Conservation (phyloP, 37 sponge, comb jelly and placozoan genomes). For the Beroe ovata region DNA sequence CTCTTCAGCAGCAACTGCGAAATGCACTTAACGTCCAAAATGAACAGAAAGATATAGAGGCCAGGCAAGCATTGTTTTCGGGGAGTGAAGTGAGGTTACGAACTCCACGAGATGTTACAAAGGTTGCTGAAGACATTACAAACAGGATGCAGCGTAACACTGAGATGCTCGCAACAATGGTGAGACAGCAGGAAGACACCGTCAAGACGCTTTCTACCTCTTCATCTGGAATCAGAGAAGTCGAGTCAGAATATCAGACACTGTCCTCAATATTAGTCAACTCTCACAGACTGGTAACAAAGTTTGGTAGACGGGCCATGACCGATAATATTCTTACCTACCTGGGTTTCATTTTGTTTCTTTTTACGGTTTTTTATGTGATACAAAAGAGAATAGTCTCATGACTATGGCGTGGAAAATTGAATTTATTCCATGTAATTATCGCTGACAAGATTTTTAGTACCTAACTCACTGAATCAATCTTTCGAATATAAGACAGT, state of each 20-base stretch:
- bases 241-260: slow-evolving; percentile 45
- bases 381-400: slow-evolving; percentile 50
- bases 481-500: too few species aligned
- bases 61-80: slow-evolving; percentile 6
- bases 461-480: too few species aligned
- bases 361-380: slow-evolving; percentile 41
- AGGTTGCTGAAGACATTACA: slow-evolving; percentile 62
- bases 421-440: too few species aligned
- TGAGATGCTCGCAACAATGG: slow-evolving; percentile 50
- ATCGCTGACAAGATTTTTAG: too few species aligned
- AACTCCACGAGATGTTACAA: slow-evolving; percentile 39
- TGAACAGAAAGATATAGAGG: slow-evolving; percentile 9
- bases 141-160: slow-evolving; percentile 52
- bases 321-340: slow-evolving; percentile 51
- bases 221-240: slow-evolving; percentile 8
- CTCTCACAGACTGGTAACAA: slow-evolving; percentile 57
- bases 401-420: background rate
- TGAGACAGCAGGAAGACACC: slow-evolving; percentile 54
- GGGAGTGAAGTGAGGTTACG: background rate
- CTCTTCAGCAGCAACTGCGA: slow-evolving; percentile 35
- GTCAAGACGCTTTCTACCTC: slow-evolving; percentile 36
- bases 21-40: slow-evolving; percentile 49
- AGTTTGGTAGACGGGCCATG: slow-evolving; percentile 63
- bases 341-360: slow-evolving; percentile 44
- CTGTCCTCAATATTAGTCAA: slow-evolving; percentile 33